Percentiles rank a stretch among this genome's conserved stretches.
These are phyloP conservation scores for Zygogramma bicolorata DNA, from an alignment of 2,888 invertebrate genomes.

Conservation along the genomic window DNA sequence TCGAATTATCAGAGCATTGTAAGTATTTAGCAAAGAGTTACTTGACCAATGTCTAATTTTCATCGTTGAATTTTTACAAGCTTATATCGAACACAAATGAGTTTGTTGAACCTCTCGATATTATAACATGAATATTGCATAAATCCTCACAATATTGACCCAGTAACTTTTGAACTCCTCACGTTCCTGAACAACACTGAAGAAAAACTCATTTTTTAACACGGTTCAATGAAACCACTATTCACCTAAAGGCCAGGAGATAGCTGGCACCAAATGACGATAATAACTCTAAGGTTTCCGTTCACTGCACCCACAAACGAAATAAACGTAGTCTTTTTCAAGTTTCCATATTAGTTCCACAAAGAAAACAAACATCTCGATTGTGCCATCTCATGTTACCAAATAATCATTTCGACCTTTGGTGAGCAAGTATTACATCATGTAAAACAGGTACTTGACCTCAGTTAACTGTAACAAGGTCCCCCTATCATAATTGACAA, in stretches of 20 bases:
- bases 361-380: neutral
- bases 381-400: neutral
- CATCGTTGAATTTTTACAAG: too few relatives aligned
- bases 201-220: neutral
- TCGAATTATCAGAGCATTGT: too few relatives aligned
- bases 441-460: slow-evolving; percentile 9
- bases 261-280: neutral
- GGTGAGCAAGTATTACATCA: neutral
- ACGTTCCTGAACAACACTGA: neutral
- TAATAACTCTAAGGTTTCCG: neutral
- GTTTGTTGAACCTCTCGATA: too few relatives aligned
- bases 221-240: neutral
- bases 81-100: too few relatives aligned
- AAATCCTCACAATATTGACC: neutral
- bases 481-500: neutral
- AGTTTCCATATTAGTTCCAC: neutral
- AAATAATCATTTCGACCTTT: neutral
- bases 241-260: neutral
- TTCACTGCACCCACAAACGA: neutral
- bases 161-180: neutral
- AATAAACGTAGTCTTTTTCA: neutral
- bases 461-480: neutral
- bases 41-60: too few relatives aligned
- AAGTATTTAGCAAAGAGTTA: too few relatives aligned
- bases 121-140: neutral